Evolutionary conservation across 2,888 invertebrate genomes (phyloP), one percentile per base, ranked within the genome.

Genomic region (Drosophila macrothrix): DNA sequence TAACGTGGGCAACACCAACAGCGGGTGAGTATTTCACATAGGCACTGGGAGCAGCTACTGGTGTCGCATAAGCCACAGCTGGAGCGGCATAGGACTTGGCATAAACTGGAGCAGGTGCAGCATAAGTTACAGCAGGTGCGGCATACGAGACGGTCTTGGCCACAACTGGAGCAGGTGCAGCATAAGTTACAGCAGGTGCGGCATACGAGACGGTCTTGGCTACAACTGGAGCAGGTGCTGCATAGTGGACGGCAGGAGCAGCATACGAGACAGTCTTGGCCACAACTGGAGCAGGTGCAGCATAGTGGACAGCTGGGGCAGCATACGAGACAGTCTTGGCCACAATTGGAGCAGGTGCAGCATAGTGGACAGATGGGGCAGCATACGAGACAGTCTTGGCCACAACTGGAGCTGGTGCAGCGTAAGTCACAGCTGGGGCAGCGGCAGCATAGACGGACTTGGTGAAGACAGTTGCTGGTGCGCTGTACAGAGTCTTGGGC

Each of bases 1-100:
- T 93, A 62, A 95, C 94, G 91, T 96, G 95, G 71, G 96, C 94
- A 53, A 95, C 91, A 41, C 73, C 74, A 33, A 83, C 68, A 33
- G 91, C 87, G 3, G 91, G 90, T 28, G 86, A 88, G 82, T 84
- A 87, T 75, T 74, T 86, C 28, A 86, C 87, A 19, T 59, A 85
- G 61, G 85, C 85, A 29, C 80, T 66, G 9, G 86, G 88, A 9
- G 91, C 91, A 19, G 92, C 91, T n/a, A 90, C 73, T 12, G 82
- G 78, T 9, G 82, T 55, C n/a, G 82, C 56, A 28, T 82, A 80
- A 10, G 59, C 53, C 19, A 72, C 71, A 56, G 78, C 84, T 1
- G 84, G 84, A 9, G 84, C 80, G 1, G 84, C 67, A 55, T 82
- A 85, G 9, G 86, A 79, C 80, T 91, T 88, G 68, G 90, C 85